Base-by-base conservation (phyloP, 1,140 invertebrate genomes). In the Bombus difficillimus region DNA sequence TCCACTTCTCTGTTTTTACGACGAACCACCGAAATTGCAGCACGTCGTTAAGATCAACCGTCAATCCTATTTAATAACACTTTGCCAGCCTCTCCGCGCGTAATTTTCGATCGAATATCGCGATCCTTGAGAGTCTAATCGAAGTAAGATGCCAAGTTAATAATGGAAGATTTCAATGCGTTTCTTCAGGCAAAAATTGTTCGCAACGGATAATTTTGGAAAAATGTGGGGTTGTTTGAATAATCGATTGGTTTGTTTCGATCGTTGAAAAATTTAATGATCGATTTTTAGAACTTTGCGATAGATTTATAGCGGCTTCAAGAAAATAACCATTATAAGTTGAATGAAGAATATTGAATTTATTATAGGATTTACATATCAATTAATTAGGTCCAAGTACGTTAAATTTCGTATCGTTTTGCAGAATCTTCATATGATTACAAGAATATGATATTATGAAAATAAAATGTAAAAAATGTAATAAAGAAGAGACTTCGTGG, bases 61-160 rank as follows among this genome's bases (percentile, higher is more conserved):
- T 83, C 68, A 74, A 82, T 87, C 59, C 62, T 69, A 47, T 80
- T 78, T 87, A 90, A 89, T 79, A 85, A 87, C 25, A 18, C 57
- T 74, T 41, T 32, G 47, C 47, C 72, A 4, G 9, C 10, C 41
- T 68, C 18, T 43, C 3, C 39, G 53, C 57, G 72, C 75, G 41
- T 79, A 85, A 88, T 86, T 57, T 86, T 76, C 37, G 76, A 83
- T 79, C 66, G 72, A 73, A 22, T 37, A n/a, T 43, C 39, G 37
- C 59, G 43, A 69, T 34, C 34, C 8, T 37, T 25, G 22, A 6
- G n/a, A 28, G 2, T 37, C 62, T 62, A 39, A 78, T 69, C 62
- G n/a, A 28, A n/a, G 13, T 3, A 18, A 47, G 8, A 12, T 8
- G 28, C 18, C 43, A 13, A 34, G 1, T 22, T 53, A 53, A 53